phyloP scores from a whole-genome alignment of 2,113 vertebrate species.

The Gila orcuttii region DNA sequence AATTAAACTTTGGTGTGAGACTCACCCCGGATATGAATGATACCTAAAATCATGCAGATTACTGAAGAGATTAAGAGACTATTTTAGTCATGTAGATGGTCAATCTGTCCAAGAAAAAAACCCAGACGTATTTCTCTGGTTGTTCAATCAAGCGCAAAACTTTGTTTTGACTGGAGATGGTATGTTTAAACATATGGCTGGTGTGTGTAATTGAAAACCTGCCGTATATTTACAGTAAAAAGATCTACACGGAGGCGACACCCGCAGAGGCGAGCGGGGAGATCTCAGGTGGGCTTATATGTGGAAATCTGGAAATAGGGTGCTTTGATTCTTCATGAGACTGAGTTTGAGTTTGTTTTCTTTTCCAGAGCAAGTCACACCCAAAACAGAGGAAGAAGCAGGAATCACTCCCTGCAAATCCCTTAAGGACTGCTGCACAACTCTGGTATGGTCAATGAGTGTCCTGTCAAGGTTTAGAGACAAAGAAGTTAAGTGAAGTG shows the following conservation, averaged over 20 bases:
- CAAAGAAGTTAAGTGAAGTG: not conserved
- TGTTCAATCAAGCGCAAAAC: not conserved
- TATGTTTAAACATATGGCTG: not conserved
- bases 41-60: not conserved
- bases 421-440: slow-evolving; percentile 55
- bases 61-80: not conserved
- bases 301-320: not conserved
- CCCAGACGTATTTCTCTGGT: not conserved
- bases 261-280: slow-evolving; percentile 40
- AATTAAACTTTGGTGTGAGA: not conserved
- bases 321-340: slow-evolving; percentile 25
- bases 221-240: slow-evolving; percentile 64
- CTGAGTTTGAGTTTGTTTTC: not conserved
- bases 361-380: slow-evolving; percentile 59
- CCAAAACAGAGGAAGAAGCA: slow-evolving; percentile 43
- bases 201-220: not conserved
- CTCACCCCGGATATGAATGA: not conserved
- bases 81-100: not conserved
- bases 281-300: slow-evolving; percentile 63
- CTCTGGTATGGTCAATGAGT: slow-evolving; percentile 66
- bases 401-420: slow-evolving; percentile 40
- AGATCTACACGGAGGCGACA: slow-evolving; percentile 57
- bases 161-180: slow-evolving; percentile 14
- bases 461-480: not conserved
- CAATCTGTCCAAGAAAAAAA: not conserved